Evolutionary conservation across 1,140 invertebrate genomes (phyloP).

Genomic region (Phocides pigmalion): DNA sequence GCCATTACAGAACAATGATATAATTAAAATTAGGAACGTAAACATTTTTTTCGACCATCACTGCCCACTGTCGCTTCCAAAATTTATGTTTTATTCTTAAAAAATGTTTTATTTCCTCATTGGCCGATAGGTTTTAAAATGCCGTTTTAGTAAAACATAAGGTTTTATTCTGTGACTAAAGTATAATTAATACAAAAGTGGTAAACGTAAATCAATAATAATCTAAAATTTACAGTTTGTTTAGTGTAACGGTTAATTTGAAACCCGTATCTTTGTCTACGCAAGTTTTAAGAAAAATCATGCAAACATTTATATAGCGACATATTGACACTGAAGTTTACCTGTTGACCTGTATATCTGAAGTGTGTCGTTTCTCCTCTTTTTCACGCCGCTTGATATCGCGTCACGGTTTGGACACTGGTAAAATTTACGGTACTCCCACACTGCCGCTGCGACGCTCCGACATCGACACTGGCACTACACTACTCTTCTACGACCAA

Average conservation of each 20-base stretch:
- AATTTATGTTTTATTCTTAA: constrained; percentile 3
- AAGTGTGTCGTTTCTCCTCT: constrained; percentile 76
- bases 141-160: too few relatives aligned
- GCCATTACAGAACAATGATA: constrained; percentile 1
- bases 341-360: constrained; percentile 52
- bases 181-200: too few relatives aligned
- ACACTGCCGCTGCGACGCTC: constrained; percentile 42
- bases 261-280: neutral
- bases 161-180: too few relatives aligned
- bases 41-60: neutral
- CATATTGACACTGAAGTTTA: constrained; percentile 26
- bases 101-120: neutral
- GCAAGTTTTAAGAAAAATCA: neutral
- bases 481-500: constrained; percentile 8
- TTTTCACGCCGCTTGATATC: constrained; percentile 82
- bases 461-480: constrained; percentile 29
- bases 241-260: too few relatives aligned
- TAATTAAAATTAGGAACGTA: neutral
- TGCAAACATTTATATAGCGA: constrained; percentile 24
- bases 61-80: constrained; percentile 20
- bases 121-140: neutral
- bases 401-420: constrained; percentile 81
- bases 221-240: too few relatives aligned
- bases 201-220: too few relatives aligned
- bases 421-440: constrained; percentile 70